Evolutionary conservation across 2,113 vertebrate species (phyloP), one percentile per base, ranked within the genome.

Genomic region (Sebastes schlegelii): DNA sequence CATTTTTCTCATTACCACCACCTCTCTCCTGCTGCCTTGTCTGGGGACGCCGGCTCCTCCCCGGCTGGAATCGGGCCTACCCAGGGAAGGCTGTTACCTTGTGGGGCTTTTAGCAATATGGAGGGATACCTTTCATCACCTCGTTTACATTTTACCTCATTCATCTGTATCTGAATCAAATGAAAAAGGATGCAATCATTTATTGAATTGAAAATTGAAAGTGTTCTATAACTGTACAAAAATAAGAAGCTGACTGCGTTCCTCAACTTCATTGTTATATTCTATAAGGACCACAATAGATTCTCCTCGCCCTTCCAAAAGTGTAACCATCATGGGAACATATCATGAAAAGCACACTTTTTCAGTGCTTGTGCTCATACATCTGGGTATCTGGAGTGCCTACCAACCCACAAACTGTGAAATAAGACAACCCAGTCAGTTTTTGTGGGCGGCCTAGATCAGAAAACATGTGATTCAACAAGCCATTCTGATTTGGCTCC

Each of bases 1-100:
- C 95, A 94, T 94, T 94, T 94, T 94, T 93, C 92, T 94, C 93
- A 94, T 95, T 95, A 95, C 87, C 85, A 68, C 88, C 62, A 26
- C 34, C 87, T 84, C 87, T 86, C 71, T 82, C 80, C 85, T 80
- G 85, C 85, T 78, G 84, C 85, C 77, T 90, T 66, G 78, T 89
- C 80, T 73, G 79, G 84, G 87, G 81, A 91, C 49, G 5, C 54
- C 9, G 45, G 68, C 69, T 66, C 84, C 90, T 87, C 77, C 84
- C 80, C 7, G 67, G 65, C 74, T 75, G 54, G 70, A 79, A 58
- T 83, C 42, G 3, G 26, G 74, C n/a, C 64, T 77, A 85, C 77
- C 69, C 82, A 51, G 75, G 74, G 75, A 77, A 81, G 57, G 67
- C 76, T 69, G 80, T 67, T 70, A 45, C 65, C 68, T 40, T 54